Evolutionary conservation across 2,113 vertebrate genomes (phyloP).

Genomic region (Conger conger): DNA sequence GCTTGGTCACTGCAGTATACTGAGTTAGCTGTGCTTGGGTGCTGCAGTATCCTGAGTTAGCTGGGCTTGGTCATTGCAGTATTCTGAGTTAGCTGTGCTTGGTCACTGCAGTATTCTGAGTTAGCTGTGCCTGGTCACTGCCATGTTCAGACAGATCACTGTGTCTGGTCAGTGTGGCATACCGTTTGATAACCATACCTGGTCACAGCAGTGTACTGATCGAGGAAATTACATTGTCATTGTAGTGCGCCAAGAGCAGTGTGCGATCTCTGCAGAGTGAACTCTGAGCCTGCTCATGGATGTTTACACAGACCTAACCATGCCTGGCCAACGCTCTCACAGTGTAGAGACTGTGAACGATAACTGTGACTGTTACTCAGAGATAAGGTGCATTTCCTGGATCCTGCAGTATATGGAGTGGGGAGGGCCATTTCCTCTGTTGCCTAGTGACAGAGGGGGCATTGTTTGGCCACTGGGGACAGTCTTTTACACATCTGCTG

Average conservation of each 20-base stretch:
- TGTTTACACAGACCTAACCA: not conserved
- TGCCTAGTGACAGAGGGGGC: slow-evolving; percentile 11
- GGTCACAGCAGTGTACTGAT: not conserved
- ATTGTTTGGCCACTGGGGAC: not conserved
- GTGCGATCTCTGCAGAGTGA: not conserved
- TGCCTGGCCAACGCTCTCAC: not conserved
- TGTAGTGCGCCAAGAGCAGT: not conserved
- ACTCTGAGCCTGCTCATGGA: not conserved
- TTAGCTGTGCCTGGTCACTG: no score
- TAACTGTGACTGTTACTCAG: not conserved
- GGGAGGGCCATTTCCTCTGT: slow-evolving; percentile 20
- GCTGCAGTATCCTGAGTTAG: no score
- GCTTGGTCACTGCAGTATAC: not conserved
- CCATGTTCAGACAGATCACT: not conserved
- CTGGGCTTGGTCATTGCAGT: not conserved
- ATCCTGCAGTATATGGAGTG: slow-evolving; percentile 14
- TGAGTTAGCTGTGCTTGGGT: not conserved
- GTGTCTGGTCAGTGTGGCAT: not conserved
- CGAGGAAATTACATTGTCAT: not conserved
- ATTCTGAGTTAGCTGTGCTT: not conserved
- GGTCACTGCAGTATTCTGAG: not conserved
- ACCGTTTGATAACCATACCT: not conserved
- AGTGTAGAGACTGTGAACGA: not conserved
- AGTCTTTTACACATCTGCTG: not conserved
- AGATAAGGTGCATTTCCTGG: slow-evolving; percentile 11